Conservation (phyloP, 2,113 vertebrate genomes). For the Cyphomyrus plagiostoma region DNA sequence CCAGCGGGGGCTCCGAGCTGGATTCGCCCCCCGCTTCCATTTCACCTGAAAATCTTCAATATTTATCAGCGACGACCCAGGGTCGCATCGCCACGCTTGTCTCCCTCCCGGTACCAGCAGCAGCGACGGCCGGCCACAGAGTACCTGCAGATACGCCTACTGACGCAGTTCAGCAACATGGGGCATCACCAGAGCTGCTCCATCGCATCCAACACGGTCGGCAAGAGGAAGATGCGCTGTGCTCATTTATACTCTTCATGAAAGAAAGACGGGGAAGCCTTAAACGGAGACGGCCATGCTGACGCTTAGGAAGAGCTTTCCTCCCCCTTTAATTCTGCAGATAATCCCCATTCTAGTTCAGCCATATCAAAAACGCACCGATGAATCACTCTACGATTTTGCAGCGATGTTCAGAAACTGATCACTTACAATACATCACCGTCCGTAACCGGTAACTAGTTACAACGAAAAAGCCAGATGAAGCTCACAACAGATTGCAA, state of each 20-base stretch:
- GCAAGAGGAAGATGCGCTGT: slow-evolving; percentile 22
- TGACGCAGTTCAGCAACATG: slow-evolving; percentile 55
- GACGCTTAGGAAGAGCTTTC: neutral
- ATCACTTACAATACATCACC: neutral
- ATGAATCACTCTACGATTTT: neutral
- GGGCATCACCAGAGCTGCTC: slow-evolving; percentile 39
- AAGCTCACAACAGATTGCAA: neutral
- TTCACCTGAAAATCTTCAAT: slow-evolving; percentile 31
- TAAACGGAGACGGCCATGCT: neutral
- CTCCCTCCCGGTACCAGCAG: slow-evolving; percentile 42
- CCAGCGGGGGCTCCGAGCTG: slow-evolving; percentile 26
- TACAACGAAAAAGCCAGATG: neutral
- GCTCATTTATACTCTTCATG: neutral
- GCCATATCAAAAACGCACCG: neutral
- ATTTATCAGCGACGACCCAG: slow-evolving; percentile 46
- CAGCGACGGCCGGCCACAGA: slow-evolving; percentile 32
- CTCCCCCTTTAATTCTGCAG: neutral
- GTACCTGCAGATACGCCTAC: slow-evolving; percentile 56
- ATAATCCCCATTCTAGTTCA: neutral
- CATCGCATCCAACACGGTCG: slow-evolving; percentile 36
- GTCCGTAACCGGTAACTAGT: neutral
- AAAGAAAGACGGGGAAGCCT: neutral
- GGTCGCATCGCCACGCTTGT: slow-evolving; percentile 56
- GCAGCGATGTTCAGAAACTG: neutral
- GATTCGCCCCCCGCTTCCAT: slow-evolving; percentile 52